Evolutionary conservation across 2,888 invertebrate species (phyloP), one percentile per base, ranked within the genome.

Genomic region (Odontocolon sp.): DNA sequence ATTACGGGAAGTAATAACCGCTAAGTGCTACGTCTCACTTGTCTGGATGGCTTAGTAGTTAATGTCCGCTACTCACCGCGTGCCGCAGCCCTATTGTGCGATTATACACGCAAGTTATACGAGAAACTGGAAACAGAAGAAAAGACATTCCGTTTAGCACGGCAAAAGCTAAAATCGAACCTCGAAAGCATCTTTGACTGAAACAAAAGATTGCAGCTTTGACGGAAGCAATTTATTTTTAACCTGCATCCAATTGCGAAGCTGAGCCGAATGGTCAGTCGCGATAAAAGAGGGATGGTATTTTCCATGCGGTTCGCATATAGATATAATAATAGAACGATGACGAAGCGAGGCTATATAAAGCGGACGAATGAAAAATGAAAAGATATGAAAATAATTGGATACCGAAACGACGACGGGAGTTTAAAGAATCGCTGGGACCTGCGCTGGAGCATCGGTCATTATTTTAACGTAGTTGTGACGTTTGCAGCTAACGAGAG

Each of bases 1-100:
- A 88, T 89, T 89, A 88, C 84, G 82, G 67, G 79, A 82, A 82
- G 85, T 87, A 87, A 88, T 89, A 87, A 87, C 84, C 85, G 81
- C 86, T 85, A 87, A 87, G 85, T 86, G 84, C n/a, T n/a, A 82
- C 84, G 81, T 81, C 79, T 79, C 75, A 67, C 76, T 71, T 56
- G 76, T 66, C 66, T 38, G 57, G n/a, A 38, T 59, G 45, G 26
- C 21, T 54, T 18, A 33, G 21, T 52, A 59, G 59, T 64, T 56
- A 71, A 50, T 33, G 63, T 45, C 47, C 23, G 45, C 57, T 16
- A 38, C 52, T 40, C 57, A 6, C 47, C 23, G n/a, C 47, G 47
- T 23, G 47, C 14, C n/a, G 5, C 50, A 52, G 28, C 28, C 28
- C n/a, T n/a, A n/a, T n/a, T n/a, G n/a, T n/a, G n/a, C n/a, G n/a